Conservation (phyloP, 1,140 invertebrate species). For the Dendrolimus punctatus region DNA sequence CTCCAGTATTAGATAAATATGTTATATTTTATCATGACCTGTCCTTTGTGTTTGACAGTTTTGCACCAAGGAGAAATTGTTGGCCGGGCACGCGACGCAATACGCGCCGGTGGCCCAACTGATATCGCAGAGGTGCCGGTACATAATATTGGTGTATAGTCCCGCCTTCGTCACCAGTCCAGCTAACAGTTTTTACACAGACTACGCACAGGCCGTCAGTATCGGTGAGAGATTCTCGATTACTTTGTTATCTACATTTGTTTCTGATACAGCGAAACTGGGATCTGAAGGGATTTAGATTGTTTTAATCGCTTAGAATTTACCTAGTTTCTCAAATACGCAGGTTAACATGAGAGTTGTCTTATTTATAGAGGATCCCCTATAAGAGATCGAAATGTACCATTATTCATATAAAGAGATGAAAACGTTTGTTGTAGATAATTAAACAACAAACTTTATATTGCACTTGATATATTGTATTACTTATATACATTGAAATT, state of each 20-base stretch:
- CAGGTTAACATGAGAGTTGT: no score
- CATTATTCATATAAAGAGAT: no score
- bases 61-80: conserved; percentile 65
- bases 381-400: no score
- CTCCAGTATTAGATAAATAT: no score
- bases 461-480: no score
- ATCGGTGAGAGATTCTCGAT: conserved; percentile 72
- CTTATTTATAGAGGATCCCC: no score
- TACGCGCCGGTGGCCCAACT: conserved; percentile 80
- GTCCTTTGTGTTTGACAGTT: conserved; percentile 25
- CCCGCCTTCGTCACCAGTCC: conserved; percentile 79
- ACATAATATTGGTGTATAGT: conserved; percentile 81
- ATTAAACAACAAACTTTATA: no score
- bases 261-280: not conserved
- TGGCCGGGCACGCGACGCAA: conserved; percentile 68
- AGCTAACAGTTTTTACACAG: conserved; percentile 80
- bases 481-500: no score
- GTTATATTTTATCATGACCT: conserved; percentile 1
- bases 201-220: conserved; percentile 81
- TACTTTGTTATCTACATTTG: conserved; percentile 2
- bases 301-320: no score
- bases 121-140: conserved; percentile 81
- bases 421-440: no score
- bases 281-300: no score
- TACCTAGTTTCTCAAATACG: no score